Evolutionary conservation across 2,888 invertebrate genomes (phyloP).

Genomic region (Dioctria linearis): DNA sequence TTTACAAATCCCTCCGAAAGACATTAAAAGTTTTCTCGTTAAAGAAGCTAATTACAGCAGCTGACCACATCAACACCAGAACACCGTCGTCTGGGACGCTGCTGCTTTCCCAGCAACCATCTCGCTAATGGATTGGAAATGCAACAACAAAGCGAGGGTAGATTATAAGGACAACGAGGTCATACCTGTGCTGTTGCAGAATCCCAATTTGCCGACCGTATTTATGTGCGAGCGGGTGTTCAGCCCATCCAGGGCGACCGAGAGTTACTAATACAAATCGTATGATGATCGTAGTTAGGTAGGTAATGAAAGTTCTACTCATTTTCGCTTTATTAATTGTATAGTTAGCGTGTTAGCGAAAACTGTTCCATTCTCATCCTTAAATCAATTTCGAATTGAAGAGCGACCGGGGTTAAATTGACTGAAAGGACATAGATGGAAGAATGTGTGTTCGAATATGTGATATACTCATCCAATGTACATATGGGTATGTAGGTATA

Average conservation of each 20-base stretch:
- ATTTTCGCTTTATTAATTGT: conserved; percentile 47
- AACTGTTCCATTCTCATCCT: background rate
- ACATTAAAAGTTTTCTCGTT: conserved; percentile 52
- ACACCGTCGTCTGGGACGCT: conserved; percentile 32
- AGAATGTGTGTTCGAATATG: too few relatives aligned
- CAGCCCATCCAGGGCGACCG: background rate
- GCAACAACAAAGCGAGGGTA: conserved; percentile 35
- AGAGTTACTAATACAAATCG: conserved; percentile 47
- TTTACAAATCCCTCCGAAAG: conserved; percentile 50
- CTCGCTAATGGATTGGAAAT: conserved; percentile 48
- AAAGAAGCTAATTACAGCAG: conserved; percentile 48
- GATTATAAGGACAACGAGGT: conserved; percentile 31
- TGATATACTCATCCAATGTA: too few relatives aligned
- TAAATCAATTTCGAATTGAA: conserved; percentile 37
- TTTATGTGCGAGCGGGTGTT: background rate
- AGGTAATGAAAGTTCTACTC: conserved; percentile 52
- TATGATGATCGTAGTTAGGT: conserved; percentile 11
- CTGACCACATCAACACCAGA: conserved; percentile 44
- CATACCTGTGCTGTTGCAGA: conserved; percentile 11
- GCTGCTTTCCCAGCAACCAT: conserved; percentile 15
- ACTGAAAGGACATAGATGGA: conserved; percentile 7
- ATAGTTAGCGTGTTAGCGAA: background rate
- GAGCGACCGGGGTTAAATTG: conserved; percentile 22
- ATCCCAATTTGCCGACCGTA: conserved; percentile 7
- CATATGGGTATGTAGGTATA: background rate